These are phyloP conservation scores for Palythoa grandis DNA, from an alignment of 92 coral and sea anemone species.

Conservation along the genomic window DNA sequence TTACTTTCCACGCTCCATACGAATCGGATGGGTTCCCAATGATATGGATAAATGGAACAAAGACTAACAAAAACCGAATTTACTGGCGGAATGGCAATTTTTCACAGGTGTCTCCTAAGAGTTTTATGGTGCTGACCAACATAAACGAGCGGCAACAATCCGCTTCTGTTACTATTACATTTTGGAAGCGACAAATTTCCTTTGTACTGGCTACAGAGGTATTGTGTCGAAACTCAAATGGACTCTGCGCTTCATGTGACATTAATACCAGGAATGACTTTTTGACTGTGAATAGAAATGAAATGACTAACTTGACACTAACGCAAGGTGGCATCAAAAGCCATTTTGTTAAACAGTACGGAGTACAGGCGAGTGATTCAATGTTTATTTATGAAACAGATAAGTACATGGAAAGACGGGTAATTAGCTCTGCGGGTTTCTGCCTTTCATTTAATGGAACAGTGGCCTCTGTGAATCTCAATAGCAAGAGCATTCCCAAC, in stretches of 20 bases:
- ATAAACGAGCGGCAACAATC: neutral
- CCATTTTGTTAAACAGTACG: conserved; percentile 22
- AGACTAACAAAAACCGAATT: conserved; percentile 23
- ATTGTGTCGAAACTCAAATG: conserved; percentile 18
- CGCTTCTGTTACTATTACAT: conserved; percentile 28
- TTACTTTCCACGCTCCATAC: conserved; percentile 57
- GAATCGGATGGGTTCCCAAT: conserved; percentile 40
- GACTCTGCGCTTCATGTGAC: conserved; percentile 71
- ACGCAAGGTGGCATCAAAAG: conserved; percentile 11
- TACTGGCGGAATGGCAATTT: conserved; percentile 46
- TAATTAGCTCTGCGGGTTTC: conserved; percentile 46
- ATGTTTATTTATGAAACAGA: conserved; percentile 56
- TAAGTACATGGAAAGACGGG: conserved; percentile 54
- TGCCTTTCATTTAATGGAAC: conserved; percentile 62
- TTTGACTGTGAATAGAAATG: conserved; percentile 14
- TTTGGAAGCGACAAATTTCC: conserved; percentile 42
- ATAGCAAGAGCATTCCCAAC: conserved; percentile 37
- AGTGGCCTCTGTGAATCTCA: conserved; percentile 46
- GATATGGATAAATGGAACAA: conserved; percentile 49
- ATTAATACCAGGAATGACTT: conserved; percentile 55
- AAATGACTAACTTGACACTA: conserved; percentile 28
- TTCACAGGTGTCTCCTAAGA: conserved; percentile 52
- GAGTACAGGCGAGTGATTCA: conserved; percentile 47
- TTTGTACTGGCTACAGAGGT: conserved; percentile 29
- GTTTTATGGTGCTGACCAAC: conserved; percentile 45